Evolutionary conservation across 2,113 vertebrate genomes (phyloP), one percentile per base, ranked within the genome.

Genomic region (Laticauda laticaudata): DNA sequence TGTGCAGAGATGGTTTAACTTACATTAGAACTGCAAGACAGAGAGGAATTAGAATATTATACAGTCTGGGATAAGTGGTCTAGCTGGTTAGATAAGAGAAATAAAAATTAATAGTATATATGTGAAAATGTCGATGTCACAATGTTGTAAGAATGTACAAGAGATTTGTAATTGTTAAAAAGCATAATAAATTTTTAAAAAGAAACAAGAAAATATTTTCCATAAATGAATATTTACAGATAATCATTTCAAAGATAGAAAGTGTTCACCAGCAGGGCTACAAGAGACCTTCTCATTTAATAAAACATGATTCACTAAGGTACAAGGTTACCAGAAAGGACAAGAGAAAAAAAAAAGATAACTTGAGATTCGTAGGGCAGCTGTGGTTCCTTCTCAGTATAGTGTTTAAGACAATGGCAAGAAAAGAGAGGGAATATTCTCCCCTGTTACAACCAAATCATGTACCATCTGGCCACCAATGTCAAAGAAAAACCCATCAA

Each of bases 401-500:
- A 64, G 54, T 90, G 81, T 90, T 93, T 90, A 90, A 45, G 75
- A 93, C 88, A 90, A 93, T 43, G n/a, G 89, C 92, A 90, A 24
- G 21, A 51, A 24, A 64, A 93, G 53, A 69, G 48, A 43, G 81
- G 54, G 81, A 75, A 45, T 57, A 56, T 48, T 64, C 61, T 93
- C 89, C 89, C 89, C 56, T 64, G 56, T 39, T 55, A 93, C 81
- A 90, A 90, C 81, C 89, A 64, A 93, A 93, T 86, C 81, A 93
- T 54, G 89, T 54, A 64, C 89, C 92, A 93, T 93, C 92, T 93
- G 92, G 92, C 89, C 81, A 93, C 92, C 55, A 90, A 88, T 92
- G 89, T 90, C 89, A 93, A 45, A 85, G 81, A 86, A 64, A 87
- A 29, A 34, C 29, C 56, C 56, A 90, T 93, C 92, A 90, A 93